Conservation (phyloP, 2,888 invertebrate species). For the Dolichopus griseipennis region DNA sequence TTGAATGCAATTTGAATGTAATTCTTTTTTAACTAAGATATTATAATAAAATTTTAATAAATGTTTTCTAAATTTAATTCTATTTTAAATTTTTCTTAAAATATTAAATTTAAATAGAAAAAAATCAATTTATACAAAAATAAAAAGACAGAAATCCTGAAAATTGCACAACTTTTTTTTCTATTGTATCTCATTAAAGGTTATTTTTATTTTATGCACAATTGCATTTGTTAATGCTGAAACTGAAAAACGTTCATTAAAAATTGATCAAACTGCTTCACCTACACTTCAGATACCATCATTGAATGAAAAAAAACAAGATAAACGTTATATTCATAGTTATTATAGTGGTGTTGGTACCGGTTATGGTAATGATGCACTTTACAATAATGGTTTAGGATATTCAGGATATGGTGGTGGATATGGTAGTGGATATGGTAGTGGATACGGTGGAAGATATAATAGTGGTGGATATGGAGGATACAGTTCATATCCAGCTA, state of each 20-base stretch:
- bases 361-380: background rate
- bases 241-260: background rate
- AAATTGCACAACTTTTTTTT: background rate
- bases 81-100: too few relatives aligned
- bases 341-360: slow-evolving; percentile 10
- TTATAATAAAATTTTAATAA: too few relatives aligned
- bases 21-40: too few relatives aligned
- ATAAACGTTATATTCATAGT: slow-evolving; percentile 17
- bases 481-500: background rate
- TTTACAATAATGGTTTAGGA: background rate
- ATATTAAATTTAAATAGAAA: too few relatives aligned
- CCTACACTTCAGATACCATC: background rate
- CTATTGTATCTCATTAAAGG: background rate
- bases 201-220: background rate
- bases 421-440: slow-evolving; percentile 2
- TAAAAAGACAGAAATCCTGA: too few relatives aligned
- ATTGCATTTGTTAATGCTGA: background rate
- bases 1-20: too few relatives aligned
- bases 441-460: background rate
- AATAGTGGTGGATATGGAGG: background rate
- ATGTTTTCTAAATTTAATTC: too few relatives aligned
- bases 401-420: slow-evolving; percentile 13
- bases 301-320: slow-evolving; percentile 15
- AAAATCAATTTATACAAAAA: too few relatives aligned
- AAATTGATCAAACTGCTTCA: background rate